Evolutionary conservation across 2,888 invertebrate genomes (phyloP).

Genomic region (Branchipolynoe longqiensis): DNA sequence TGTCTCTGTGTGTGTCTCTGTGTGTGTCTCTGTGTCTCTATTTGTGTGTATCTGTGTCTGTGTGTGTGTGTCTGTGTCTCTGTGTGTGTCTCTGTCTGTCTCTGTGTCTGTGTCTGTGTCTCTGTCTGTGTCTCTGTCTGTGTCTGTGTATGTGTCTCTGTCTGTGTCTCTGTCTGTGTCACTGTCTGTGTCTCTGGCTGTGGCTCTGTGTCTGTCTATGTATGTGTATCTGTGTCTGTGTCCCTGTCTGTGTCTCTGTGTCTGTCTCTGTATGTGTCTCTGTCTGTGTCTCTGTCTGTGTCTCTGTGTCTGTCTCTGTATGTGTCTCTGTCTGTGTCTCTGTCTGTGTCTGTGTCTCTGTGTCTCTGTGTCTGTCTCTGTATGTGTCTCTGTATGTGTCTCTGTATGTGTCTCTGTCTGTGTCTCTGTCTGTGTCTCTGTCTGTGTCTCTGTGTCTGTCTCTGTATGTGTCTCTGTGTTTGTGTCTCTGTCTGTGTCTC

Average conservation of each 20-base stretch:
- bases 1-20: no score
- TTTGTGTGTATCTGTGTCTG: no score
- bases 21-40: no score
- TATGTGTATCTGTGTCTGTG: neutral
- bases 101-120: neutral
- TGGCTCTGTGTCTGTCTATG: slow-evolving; percentile 26
- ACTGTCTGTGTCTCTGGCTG: neutral
- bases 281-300: no score
- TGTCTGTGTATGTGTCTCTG: neutral
- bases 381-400: neutral
- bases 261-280: no score
- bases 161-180: neutral
- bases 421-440: neutral
- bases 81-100: neutral
- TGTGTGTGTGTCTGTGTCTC: neutral
- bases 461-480: neutral
- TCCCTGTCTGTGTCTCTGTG: neutral
- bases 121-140: neutral
- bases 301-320: neutral
- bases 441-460: slow-evolving; percentile 35
- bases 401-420: neutral
- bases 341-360: no score
- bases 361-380: neutral
- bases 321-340: no score
- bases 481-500: neutral